phyloP scores from a whole-genome alignment of 1,140 invertebrate genomes.

The Cecropterus lyciades region DNA sequence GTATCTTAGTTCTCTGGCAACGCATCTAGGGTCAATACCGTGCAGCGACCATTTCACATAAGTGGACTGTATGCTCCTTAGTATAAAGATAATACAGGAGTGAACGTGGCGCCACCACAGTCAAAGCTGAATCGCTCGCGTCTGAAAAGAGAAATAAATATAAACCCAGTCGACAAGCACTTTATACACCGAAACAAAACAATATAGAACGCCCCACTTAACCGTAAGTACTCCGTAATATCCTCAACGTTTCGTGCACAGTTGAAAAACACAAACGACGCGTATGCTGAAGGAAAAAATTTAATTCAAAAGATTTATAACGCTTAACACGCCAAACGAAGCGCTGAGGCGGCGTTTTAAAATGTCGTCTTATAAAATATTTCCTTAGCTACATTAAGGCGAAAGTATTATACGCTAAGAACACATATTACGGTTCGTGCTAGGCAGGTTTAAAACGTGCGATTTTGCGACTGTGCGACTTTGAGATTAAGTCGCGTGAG shows the following conservation, averaged over 20 bases:
- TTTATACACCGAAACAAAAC: conserved; percentile 5
- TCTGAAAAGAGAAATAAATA: too few species aligned
- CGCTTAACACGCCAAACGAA: conserved; percentile 32
- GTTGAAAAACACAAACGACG: conserved; percentile 28
- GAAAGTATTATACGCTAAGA: conserved; percentile 20
- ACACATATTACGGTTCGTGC: conserved; percentile 16
- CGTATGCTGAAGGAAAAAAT: conserved; percentile 17
- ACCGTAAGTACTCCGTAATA: conserved; percentile 8
- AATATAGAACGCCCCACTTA: conserved; percentile 21
- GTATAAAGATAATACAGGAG: too few species aligned
- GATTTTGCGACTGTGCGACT: conserved; percentile 6
- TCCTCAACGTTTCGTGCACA: conserved; percentile 14
- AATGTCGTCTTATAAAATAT: conserved; percentile 37
- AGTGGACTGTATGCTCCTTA: too few species aligned
- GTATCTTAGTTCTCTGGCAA: too few species aligned
- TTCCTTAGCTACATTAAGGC: conserved; percentile 26
- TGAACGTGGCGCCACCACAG: too few species aligned
- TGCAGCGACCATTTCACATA: too few species aligned
- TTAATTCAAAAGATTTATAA: conserved; percentile 38
- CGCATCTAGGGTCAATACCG: too few species aligned
- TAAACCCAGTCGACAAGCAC: not conserved
- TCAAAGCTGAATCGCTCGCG: too few species aligned
- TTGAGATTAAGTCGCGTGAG: conserved; percentile 2
- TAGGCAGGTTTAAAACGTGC: not conserved
- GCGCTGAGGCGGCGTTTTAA: conserved; percentile 32